Evolutionary conservation across 1,140 invertebrate species (phyloP).

Genomic region (Drosophila bocki): DNA sequence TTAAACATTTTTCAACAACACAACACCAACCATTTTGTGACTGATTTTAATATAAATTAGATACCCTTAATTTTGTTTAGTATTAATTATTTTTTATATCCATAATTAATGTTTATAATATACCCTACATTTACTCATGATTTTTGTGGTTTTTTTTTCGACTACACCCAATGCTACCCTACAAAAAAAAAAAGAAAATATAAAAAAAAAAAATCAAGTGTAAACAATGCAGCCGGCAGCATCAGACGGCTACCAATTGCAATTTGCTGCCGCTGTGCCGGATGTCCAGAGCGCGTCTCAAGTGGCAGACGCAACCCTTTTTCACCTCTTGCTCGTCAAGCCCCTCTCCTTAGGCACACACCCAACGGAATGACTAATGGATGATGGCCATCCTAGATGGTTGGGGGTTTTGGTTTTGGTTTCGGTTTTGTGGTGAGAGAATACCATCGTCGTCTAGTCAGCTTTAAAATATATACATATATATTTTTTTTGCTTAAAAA

Average conservation of each 20-base stretch:
- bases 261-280: conserved; percentile 71
- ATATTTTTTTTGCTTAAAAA: conserved; percentile 5
- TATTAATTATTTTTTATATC: too few species aligned
- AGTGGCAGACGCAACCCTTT: conserved; percentile 64
- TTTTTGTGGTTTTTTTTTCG: neutral
- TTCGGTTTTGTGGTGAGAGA: conserved; percentile 34
- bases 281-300: conserved; percentile 61
- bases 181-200: conserved; percentile 8
- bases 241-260: conserved; percentile 68
- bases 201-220: conserved; percentile 34
- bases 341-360: neutral
- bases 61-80: too few species aligned
- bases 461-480: conserved; percentile 31
- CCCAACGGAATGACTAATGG: conserved; percentile 59
- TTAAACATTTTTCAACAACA: too few species aligned
- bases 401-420: conserved; percentile 32
- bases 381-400: conserved; percentile 51
- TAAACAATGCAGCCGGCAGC: conserved; percentile 65
- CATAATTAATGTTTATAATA: too few species aligned
- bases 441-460: conserved; percentile 28
- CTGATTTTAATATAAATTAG: too few species aligned
- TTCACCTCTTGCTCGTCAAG: conserved; percentile 13
- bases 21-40: too few species aligned
- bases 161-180: neutral
- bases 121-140: neutral